Evolutionary conservation across 2,113 vertebrate genomes (phyloP), one percentile per base, ranked within the genome.

Genomic region (Oxyruncus cristatus): DNA sequence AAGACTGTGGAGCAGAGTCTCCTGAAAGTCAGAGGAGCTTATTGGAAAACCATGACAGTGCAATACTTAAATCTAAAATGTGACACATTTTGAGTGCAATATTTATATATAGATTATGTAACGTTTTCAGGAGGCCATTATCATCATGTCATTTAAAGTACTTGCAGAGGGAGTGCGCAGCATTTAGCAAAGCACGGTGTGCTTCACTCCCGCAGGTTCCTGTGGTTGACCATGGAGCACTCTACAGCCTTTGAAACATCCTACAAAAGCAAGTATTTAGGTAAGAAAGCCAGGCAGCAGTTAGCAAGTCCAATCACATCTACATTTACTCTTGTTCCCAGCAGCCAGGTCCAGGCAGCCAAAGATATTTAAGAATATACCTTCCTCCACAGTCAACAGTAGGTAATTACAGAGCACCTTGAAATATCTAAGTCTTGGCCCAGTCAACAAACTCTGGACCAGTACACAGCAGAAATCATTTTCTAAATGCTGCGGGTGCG

Each of bases 401-500:
- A 71, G 23, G 16, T 44, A 49, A 39, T 26, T 81, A 27, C 63
- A 81, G 52, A 52, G 14, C 28, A 23, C 8, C 27, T 50, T 59
- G 65, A n/a, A 77, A 65, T 52, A 65, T 27, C 56, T 63, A 22
- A 55, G 33, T 26, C 39, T 58, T 47, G 39, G 23, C 13, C 30
- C 22, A 41, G 11, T 23, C 55, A 62, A 24, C 26, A 81, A n/a
- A 71, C 47, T 47, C 27, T 53, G n/a, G 23, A 44, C 28, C 41
- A 55, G 27, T n/a, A 50, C 50, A 66, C 18, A 16, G 24, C 23
- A 65, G 39, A 35, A 26, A n/a, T 39, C 14, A 23, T 32, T 85
- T 50, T 0, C 66, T 17, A 55, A 61, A 44, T 14, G 33, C 26
- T 66, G 23, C 24, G 50, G 39, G 12, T 35, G 18, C 0, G 0